A percentile compares a stretch with the other conserved stretches of the same genome.
These are phyloP conservation scores for Malacoctenus gilli DNA, from an alignment of 2,797 vertebrate genomes.

Conservation along the genomic window DNA sequence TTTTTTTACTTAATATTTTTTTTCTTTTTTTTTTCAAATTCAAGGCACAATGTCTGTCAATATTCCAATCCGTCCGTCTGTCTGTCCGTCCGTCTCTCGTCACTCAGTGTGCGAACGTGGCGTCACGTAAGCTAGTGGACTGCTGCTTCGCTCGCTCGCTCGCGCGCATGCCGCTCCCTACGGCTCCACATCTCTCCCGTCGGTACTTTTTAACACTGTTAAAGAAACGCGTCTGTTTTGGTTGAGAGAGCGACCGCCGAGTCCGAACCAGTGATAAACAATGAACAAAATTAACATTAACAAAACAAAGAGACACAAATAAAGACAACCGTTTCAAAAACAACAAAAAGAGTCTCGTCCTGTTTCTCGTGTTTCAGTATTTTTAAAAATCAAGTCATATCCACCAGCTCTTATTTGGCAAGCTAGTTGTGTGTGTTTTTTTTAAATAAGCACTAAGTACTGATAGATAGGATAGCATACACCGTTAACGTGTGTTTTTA, in stretches of 20 bases:
- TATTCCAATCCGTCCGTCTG: conserved; percentile 62
- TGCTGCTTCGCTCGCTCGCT: too few species aligned
- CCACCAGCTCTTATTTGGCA: conserved; percentile 87
- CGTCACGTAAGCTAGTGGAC: conserved; percentile 68
- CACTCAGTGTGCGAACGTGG: conserved; percentile 68
- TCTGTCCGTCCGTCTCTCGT: conserved; percentile 63
- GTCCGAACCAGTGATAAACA: conserved; percentile 84
- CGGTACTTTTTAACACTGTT: conserved; percentile 68
- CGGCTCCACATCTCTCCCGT: conserved; percentile 45
- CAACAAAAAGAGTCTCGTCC: conserved; percentile 80
- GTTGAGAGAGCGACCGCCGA: conserved; percentile 76
- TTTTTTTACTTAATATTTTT: conserved; percentile 24
- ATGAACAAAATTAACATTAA: conserved; percentile 75
- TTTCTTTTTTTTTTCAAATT: conserved; percentile 76
- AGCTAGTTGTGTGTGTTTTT: conserved; percentile 79
- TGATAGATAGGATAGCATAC: conserved; percentile 90
- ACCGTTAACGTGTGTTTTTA: conserved; percentile 84
- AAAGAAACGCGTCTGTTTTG: conserved; percentile 74
- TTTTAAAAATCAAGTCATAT: conserved; percentile 84
- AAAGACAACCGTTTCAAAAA: conserved; percentile 72
- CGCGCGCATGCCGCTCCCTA: conserved; percentile 55
- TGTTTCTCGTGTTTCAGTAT: conserved; percentile 83
- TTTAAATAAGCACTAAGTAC: conserved; percentile 89
- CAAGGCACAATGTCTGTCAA: conserved; percentile 87
- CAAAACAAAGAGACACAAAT: conserved; percentile 63